Evolutionary conservation across 2,113 vertebrate genomes (phyloP), one percentile per base, ranked within the genome.

Genomic region (Choloepus hoffmanni): DNA sequence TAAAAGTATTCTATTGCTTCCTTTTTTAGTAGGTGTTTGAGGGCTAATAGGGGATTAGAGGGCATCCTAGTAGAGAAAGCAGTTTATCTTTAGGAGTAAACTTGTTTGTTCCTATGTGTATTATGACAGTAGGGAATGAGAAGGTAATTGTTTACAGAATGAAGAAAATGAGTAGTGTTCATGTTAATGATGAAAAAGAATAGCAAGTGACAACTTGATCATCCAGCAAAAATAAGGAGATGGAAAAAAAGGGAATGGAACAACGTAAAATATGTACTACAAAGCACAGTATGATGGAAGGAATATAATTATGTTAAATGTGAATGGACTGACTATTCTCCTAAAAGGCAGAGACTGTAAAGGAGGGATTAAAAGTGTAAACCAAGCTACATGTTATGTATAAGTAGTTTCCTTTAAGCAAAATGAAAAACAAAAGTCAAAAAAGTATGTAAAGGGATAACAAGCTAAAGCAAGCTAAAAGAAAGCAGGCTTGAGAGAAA

Each of bases 351-450:
- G 14, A 36, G 24, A 79, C 7, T 67, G 2, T 78, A 15, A 67
- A 79, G 55, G 40, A 53, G 72, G n/a, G 15, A 77, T 48, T 50
- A 76, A 89, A 40, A 60, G 28, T 24, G n/a, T 50, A 28, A 65
- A 50, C 58, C 21, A 23, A 19, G 10, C 63, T 28, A n/a, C n/a
- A 45, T 68, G 62, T 58, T 90, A 58, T 53, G n/a, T 81, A 58
- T 48, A n/a, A 45, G 28, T 26, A 82, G 36, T 26, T 18, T 72
- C 33, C 3, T 70, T 62, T 60, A 60, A 89, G 63, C 43, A 63
- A 89, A 88, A 43, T 26, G 21, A 76, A n/a, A 76, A 89, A 63
- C 70, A 81, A 55, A 90, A 82, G 13, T 82, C 26, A 40, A 91
- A 81, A n/a, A 23, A 21, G 48, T 19, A 3, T 8, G 7, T 4